Evolutionary conservation across 2,113 vertebrate species (phyloP).

Genomic region (Echinops telfairi): DNA sequence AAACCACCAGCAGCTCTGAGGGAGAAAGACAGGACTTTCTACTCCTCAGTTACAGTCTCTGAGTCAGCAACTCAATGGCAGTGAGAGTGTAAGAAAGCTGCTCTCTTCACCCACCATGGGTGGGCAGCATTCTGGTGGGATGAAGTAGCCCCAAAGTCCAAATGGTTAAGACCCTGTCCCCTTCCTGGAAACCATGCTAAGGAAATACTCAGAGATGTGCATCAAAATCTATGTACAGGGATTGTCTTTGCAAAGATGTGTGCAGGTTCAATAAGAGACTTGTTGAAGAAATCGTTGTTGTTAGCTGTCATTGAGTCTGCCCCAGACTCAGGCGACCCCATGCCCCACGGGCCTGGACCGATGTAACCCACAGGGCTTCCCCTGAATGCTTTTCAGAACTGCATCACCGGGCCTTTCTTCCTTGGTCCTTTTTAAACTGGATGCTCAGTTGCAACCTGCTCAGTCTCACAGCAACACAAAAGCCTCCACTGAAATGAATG

Average conservation of each 20-base stretch:
- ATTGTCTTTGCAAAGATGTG: not conserved
- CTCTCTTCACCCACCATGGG: not conserved
- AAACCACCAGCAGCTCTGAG: no score
- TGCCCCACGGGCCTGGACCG: not conserved
- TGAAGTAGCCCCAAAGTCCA: not conserved
- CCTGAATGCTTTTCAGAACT: not conserved
- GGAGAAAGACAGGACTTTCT: no score
- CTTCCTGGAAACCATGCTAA: slow-evolving; percentile 21
- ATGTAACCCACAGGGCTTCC: not conserved
- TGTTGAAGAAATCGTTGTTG: not conserved
- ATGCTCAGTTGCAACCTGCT: not conserved
- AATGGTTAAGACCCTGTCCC: not conserved
- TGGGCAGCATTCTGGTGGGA: slow-evolving; percentile 7
- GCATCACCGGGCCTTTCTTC: not conserved
- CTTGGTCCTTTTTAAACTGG: not conserved
- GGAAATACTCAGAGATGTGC: slow-evolving; percentile 15
- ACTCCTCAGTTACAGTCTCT: no score
- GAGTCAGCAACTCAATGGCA: no score
- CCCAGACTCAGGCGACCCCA: not conserved
- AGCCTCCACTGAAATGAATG: no score
- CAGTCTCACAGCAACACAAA: not conserved
- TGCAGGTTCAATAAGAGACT: not conserved
- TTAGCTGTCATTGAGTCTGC: not conserved
- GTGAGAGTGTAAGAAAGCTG: no score
- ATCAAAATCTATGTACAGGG: not conserved